Evolutionary conservation across 2,113 vertebrate species (phyloP).

Genomic region (Oryzias celebensis): DNA sequence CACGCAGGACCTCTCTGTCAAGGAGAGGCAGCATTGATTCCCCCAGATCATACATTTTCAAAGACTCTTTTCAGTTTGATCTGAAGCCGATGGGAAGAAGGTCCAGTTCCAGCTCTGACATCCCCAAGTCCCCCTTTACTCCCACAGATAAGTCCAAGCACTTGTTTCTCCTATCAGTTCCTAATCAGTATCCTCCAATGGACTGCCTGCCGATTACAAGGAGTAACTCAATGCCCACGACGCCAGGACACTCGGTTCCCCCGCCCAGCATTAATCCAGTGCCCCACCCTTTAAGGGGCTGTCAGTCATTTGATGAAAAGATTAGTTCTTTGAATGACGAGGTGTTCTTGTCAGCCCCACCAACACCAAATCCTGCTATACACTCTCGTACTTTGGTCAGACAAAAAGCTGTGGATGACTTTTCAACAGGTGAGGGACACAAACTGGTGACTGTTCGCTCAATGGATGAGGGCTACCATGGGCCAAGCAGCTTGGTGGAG

Average conservation of each 20-base stretch:
- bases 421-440: conserved; percentile 83
- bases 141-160: conserved; percentile 96
- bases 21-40: conserved; percentile 97
- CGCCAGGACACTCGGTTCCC: conserved; percentile 88
- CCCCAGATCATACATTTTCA: conserved; percentile 98
- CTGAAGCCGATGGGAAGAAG: conserved; percentile 92
- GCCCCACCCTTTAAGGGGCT: conserved; percentile 87
- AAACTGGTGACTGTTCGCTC: conserved; percentile 78
- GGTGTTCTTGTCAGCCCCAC: conserved; percentile 89
- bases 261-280: conserved; percentile 84
- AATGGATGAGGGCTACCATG: conserved; percentile 84
- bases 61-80: conserved; percentile 99
- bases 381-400: conserved; percentile 91
- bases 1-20: conserved; percentile 94
- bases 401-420: conserved; percentile 92
- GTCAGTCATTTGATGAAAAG: conserved; percentile 97
- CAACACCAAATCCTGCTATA: conserved; percentile 82
- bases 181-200: conserved; percentile 83
- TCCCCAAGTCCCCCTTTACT: conserved; percentile 97
- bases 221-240: conserved; percentile 96
- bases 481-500: conserved; percentile 77
- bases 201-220: conserved; percentile 97
- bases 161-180: conserved; percentile 95
- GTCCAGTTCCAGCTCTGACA: conserved; percentile 97
- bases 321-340: conserved; percentile 88